These are phyloP conservation scores for Zaprionus ornatus DNA, from an alignment of 1,140 invertebrate species.

Conservation along the genomic window DNA sequence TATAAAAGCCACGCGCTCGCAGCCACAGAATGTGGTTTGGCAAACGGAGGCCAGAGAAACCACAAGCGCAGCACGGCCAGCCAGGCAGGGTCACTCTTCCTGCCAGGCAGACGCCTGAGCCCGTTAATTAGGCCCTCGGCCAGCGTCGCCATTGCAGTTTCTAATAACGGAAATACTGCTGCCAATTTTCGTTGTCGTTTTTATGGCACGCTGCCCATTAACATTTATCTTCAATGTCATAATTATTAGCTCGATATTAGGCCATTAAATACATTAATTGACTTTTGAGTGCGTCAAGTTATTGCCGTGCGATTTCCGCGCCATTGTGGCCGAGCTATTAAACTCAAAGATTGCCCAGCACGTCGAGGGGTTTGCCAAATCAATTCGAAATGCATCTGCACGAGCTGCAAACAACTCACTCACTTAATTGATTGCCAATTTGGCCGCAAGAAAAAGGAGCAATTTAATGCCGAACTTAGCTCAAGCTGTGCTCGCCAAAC, in stretches of 20 bases:
- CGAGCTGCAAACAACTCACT: neutral
- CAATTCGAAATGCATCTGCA: neutral
- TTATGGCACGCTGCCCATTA: slow-evolving; percentile 49
- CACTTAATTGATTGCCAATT: neutral
- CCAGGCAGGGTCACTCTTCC: neutral
- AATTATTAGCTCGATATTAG: slow-evolving; percentile 72
- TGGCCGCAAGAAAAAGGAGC: neutral
- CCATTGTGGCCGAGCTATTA: slow-evolving; percentile 15
- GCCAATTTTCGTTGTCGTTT: slow-evolving; percentile 47
- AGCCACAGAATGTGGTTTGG: slow-evolving; percentile 60
- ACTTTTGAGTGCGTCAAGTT: slow-evolving; percentile 15
- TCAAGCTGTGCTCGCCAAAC: too few species aligned
- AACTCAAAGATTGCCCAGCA: slow-evolving; percentile 11
- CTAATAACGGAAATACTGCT: slow-evolving; percentile 64
- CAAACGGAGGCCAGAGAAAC: slow-evolving; percentile 31
- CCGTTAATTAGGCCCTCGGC: slow-evolving; percentile 61
- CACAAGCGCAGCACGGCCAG: slow-evolving; percentile 35
- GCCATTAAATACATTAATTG: slow-evolving; percentile 70
- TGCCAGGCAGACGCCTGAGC: slow-evolving; percentile 29
- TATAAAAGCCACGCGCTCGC: slow-evolving; percentile 60
- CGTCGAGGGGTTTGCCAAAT: slow-evolving; percentile 7
- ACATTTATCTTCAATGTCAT: slow-evolving; percentile 60
- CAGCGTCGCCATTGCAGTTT: slow-evolving; percentile 18
- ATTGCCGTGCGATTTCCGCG: neutral
- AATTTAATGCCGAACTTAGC: neutral